Evolutionary conservation across 2,888 invertebrate species (phyloP).

Genomic region (Eulithis prunata): DNA sequence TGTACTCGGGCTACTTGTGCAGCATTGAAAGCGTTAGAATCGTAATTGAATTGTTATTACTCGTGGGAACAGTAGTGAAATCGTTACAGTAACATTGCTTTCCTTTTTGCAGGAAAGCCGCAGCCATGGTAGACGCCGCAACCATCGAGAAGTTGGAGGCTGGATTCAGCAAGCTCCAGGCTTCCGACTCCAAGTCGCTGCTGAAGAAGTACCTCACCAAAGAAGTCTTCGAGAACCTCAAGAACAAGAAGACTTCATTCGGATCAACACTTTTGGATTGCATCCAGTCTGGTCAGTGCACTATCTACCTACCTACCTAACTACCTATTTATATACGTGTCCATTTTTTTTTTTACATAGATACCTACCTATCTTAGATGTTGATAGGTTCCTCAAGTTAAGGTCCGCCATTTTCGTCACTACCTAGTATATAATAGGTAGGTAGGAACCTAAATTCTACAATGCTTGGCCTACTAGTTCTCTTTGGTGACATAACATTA

Average conservation of each 20-base stretch:
- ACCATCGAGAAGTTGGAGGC: slow-evolving; percentile 96
- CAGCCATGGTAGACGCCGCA: slow-evolving; percentile 96
- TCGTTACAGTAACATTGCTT: slow-evolving; percentile 26
- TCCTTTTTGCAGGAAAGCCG: slow-evolving; percentile 86
- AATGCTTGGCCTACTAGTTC: slow-evolving; percentile 8
- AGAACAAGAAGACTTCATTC: slow-evolving; percentile 96
- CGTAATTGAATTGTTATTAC: slow-evolving; percentile 39
- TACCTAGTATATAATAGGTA: too few species aligned
- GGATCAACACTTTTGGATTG: slow-evolving; percentile 96
- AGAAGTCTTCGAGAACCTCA: slow-evolving; percentile 95
- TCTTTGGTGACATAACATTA: not conserved
- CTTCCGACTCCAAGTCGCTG: slow-evolving; percentile 96
- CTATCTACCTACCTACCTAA: too few species aligned
- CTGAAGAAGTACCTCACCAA: slow-evolving; percentile 97
- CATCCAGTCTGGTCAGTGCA: slow-evolving; percentile 93
- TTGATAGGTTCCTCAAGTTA: too few species aligned
- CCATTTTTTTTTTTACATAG: slow-evolving; percentile 1
- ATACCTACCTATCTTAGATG: not conserved
- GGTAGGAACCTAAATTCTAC: not conserved
- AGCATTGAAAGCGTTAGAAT: slow-evolving; percentile 78
- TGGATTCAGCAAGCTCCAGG: slow-evolving; percentile 94
- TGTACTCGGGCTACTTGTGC: slow-evolving; percentile 80
- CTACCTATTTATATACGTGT: too few species aligned
- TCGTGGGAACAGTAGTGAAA: slow-evolving; percentile 28
- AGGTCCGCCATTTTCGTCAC: slow-evolving; percentile 24